These are phyloP conservation scores for Myzus persicae DNA, from an alignment of 1,140 invertebrate species.

Conservation along the genomic window DNA sequence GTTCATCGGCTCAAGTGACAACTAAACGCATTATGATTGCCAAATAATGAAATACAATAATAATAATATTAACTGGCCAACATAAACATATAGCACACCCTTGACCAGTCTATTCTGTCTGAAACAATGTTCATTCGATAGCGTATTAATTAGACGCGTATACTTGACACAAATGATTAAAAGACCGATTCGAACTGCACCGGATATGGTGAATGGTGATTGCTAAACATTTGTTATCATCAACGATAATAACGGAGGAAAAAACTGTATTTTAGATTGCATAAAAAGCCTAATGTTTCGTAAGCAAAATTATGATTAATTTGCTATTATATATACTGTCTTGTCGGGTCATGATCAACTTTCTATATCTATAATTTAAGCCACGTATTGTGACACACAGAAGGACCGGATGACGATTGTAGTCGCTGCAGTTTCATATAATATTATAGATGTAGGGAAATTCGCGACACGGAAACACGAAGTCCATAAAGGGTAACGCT, in stretches of 20 bases:
- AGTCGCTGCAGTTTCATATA: background rate
- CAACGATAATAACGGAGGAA: background rate
- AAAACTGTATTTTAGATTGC: conserved; percentile 5
- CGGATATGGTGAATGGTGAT: conserved; percentile 20
- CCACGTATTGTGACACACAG: background rate
- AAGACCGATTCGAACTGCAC: conserved; percentile 34
- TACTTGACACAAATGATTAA: conserved; percentile 55
- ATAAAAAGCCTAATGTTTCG: conserved; percentile 22
- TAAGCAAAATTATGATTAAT: conserved; percentile 36
- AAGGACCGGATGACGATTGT: conserved; percentile 4
- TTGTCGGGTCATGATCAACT: conserved; percentile 21
- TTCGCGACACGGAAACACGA: background rate
- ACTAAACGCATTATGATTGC: background rate
- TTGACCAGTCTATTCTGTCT: background rate
- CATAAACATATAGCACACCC: background rate
- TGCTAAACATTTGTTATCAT: conserved; percentile 32
- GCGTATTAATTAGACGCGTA: conserved; percentile 22
- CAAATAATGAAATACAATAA: background rate
- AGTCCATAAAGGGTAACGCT: background rate
- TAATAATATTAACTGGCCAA: background rate
- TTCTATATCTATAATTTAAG: conserved; percentile 1
- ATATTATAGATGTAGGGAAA: background rate
- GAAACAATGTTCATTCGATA: background rate
- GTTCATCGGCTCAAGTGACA: background rate
- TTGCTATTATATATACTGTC: background rate